These are phyloP conservation scores for Hypomecis atomaria DNA, from an alignment of 2,888 invertebrate genomes.

Conservation along the genomic window DNA sequence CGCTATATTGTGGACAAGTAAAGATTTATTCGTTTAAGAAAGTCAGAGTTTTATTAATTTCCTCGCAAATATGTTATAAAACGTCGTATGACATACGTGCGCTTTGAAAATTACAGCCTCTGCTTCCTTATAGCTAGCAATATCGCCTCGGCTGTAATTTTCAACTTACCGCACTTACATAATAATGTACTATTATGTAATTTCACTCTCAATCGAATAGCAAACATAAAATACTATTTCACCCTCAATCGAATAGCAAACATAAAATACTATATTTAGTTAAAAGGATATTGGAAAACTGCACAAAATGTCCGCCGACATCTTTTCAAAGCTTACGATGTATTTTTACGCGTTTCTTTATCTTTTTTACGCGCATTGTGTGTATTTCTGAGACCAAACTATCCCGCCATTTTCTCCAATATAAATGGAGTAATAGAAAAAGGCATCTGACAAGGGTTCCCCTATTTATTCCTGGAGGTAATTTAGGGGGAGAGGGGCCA, in stretches of 20 bases:
- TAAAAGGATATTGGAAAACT: not conserved
- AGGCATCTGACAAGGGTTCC: conserved; percentile 53
- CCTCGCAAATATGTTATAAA: too few species aligned
- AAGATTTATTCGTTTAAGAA: too few species aligned
- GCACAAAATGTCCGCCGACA: not conserved
- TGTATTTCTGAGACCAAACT: conserved; percentile 22
- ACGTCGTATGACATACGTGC: too few species aligned
- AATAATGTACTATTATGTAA: too few species aligned
- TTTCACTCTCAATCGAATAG: too few species aligned
- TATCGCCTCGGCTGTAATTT: too few species aligned
- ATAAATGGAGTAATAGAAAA: conserved; percentile 51
- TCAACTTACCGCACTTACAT: too few species aligned
- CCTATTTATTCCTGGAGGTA: conserved; percentile 53
- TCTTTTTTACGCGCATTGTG: conserved; percentile 23
- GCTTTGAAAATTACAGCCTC: too few species aligned
- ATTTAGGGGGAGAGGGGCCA: conserved; percentile 42
- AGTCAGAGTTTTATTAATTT: too few species aligned
- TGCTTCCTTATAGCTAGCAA: too few species aligned
- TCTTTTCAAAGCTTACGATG: not conserved
- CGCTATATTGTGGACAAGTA: too few species aligned
- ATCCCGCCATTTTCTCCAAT: conserved; percentile 35
- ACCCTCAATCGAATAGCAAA: not conserved
- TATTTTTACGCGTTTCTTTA: conserved; percentile 1
- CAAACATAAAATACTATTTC: too few species aligned
- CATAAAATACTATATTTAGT: not conserved